phyloP scores from a whole-genome alignment of 2,888 invertebrate species.

The Dolichopus griseipennis region DNA sequence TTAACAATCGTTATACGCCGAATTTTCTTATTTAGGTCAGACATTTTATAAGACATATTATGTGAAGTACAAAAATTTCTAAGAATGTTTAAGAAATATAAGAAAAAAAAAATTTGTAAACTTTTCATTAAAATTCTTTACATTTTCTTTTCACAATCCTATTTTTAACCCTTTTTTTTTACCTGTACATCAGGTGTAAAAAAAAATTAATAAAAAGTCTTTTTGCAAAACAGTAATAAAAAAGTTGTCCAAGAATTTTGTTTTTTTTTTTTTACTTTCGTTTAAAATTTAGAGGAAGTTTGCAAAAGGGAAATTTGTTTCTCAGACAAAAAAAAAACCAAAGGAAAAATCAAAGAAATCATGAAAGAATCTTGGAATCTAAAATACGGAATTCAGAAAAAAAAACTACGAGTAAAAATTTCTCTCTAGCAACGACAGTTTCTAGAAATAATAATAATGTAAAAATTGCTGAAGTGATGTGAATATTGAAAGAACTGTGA shows the following conservation, averaged over 20 bases:
- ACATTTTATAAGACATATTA: no score
- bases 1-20: no score
- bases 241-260: not conserved
- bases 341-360: not conserved
- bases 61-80: no score
- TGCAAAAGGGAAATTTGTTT: not conserved
- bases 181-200: not conserved
- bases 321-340: not conserved
- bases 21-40: no score
- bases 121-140: no score
- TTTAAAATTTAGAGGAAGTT: not conserved
- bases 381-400: not conserved
- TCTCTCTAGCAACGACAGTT: not conserved
- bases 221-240: not conserved
- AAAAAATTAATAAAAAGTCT: not conserved
- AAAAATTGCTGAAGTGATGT: no score
- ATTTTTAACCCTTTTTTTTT: not conserved
- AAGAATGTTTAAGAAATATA: no score
- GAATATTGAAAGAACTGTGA: no score
- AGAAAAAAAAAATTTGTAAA: no score
- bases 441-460: not conserved
- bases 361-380: not conserved
- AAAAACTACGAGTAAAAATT: not conserved
- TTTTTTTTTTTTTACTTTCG: not conserved
- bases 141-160: not conserved